Percentiles rank a stretch among this genome's conserved stretches.
Evolutionary conservation across 2,888 invertebrate genomes (phyloP).

Genomic region (Nemotelus pantherinus): DNA sequence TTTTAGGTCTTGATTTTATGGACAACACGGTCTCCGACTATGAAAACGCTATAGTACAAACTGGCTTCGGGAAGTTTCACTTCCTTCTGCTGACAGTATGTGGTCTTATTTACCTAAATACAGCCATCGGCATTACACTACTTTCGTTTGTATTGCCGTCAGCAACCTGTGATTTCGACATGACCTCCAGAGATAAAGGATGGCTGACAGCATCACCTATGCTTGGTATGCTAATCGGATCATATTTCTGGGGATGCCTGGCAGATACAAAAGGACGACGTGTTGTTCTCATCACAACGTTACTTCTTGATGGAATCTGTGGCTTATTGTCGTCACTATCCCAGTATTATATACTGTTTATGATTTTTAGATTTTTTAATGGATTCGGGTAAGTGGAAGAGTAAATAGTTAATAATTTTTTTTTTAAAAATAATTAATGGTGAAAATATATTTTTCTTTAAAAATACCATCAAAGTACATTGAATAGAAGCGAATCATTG

Average conservation of each 20-base stretch:
- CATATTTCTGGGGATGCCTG: conserved; percentile 86
- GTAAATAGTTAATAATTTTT: background rate
- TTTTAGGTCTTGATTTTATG: conserved; percentile 60
- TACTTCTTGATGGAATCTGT: conserved; percentile 77
- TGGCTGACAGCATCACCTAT: conserved; percentile 81
- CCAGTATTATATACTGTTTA: conserved; percentile 76
- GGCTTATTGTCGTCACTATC: conserved; percentile 79
- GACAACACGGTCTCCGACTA: conserved; percentile 60
- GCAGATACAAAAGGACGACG: conserved; percentile 86
- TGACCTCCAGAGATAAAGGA: conserved; percentile 82
- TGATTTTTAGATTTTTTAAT: conserved; percentile 78
- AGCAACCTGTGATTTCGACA: conserved; percentile 82
- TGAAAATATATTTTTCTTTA: conserved; percentile 44
- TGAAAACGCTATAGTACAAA: conserved; percentile 59
- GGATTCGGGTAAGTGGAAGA: conserved; percentile 79
- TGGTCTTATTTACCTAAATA: conserved; percentile 84
- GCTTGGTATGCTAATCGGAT: conserved; percentile 84
- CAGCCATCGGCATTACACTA: conserved; percentile 82
- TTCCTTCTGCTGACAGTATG: conserved; percentile 77
- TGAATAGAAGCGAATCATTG: too few relatives aligned
- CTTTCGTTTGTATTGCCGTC: conserved; percentile 85
- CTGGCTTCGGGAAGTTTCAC: conserved; percentile 87
- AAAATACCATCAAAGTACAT: background rate
- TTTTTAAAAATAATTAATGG: conserved; percentile 39
- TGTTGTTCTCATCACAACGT: conserved; percentile 75